Evolutionary conservation across 2,888 invertebrate genomes (phyloP).

Genomic region (Leptinotarsa juncta): DNA sequence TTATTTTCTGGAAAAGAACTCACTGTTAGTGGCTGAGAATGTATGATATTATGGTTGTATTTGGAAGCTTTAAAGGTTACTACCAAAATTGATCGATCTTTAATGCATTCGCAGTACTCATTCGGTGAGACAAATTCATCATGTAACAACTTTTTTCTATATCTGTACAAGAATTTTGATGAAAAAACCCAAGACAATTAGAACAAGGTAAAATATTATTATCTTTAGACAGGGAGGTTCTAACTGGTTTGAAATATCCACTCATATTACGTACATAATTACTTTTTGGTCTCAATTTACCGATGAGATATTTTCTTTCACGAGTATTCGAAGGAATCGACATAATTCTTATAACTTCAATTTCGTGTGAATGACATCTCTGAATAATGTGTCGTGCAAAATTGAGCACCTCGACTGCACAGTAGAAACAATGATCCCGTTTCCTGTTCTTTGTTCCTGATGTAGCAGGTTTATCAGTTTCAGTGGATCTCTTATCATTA

Average conservation of each 20-base stretch:
- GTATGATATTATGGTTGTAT: too few species aligned
- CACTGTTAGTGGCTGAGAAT: too few species aligned
- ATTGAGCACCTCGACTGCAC: slow-evolving; percentile 37
- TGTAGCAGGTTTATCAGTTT: not conserved
- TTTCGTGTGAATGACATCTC: slow-evolving; percentile 33
- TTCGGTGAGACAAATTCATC: too few species aligned
- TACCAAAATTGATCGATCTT: too few species aligned
- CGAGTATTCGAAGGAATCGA: not conserved
- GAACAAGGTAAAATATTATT: slow-evolving; percentile 27
- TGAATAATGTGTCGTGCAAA: slow-evolving; percentile 40
- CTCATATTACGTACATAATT: slow-evolving; percentile 33
- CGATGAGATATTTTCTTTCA: slow-evolving; percentile 28
- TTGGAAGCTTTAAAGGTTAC: too few species aligned
- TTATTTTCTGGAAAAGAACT: too few species aligned
- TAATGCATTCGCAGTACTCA: too few species aligned
- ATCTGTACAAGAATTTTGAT: too few species aligned
- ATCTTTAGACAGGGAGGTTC: not conserved
- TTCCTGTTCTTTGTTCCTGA: not conserved
- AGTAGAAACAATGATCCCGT: slow-evolving; percentile 33
- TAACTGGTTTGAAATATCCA: slow-evolving; percentile 27
- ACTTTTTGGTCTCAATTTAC: slow-evolving; percentile 33
- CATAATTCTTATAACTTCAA: slow-evolving; percentile 30
- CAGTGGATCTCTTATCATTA: not conserved
- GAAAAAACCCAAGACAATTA: too few species aligned
- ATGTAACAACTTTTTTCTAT: too few species aligned